Conservation (phyloP, 2,888 invertebrate species). For the Altica lythri region DNA sequence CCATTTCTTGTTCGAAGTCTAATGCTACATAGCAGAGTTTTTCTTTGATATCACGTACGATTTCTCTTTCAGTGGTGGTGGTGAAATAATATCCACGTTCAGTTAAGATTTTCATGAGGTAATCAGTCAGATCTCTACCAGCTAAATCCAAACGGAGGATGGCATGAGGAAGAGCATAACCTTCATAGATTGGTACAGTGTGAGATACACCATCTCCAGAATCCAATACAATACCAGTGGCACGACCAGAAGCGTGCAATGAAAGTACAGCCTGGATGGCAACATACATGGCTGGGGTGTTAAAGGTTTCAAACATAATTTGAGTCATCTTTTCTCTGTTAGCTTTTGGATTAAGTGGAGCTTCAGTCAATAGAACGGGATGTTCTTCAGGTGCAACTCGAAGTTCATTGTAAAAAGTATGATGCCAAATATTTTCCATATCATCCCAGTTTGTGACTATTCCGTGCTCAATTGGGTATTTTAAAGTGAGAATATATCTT, state of each 20-base stretch:
- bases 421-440: conserved; percentile 99
- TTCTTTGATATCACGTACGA: conserved; percentile 94
- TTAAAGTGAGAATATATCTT: conserved; percentile 92
- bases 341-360: conserved; percentile 86
- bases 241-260: conserved; percentile 93
- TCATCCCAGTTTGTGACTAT: conserved; percentile 99
- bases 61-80: conserved; percentile 91
- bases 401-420: conserved; percentile 97
- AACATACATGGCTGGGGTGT: conserved; percentile 92
- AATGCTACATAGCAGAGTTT: conserved; percentile 89
- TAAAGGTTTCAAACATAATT: conserved; percentile 93
- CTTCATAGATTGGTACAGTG: conserved; percentile 95
- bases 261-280: conserved; percentile 93
- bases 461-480: conserved; percentile 96
- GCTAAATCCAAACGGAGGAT: conserved; percentile 92
- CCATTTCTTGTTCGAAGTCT: conserved; percentile 94
- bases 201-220: conserved; percentile 96
- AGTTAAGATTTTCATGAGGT: conserved; percentile 91
- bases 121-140: conserved; percentile 90
- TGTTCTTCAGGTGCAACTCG: conserved; percentile 94
- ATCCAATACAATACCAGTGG: conserved; percentile 94
- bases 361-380: conserved; percentile 85
- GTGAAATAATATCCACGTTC: conserved; percentile 92
- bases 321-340: conserved; percentile 92
- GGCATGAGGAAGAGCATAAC: conserved; percentile 90